Conservation (phyloP, 2,797 vertebrate genomes). For the Hephaestus fuliginosus region DNA sequence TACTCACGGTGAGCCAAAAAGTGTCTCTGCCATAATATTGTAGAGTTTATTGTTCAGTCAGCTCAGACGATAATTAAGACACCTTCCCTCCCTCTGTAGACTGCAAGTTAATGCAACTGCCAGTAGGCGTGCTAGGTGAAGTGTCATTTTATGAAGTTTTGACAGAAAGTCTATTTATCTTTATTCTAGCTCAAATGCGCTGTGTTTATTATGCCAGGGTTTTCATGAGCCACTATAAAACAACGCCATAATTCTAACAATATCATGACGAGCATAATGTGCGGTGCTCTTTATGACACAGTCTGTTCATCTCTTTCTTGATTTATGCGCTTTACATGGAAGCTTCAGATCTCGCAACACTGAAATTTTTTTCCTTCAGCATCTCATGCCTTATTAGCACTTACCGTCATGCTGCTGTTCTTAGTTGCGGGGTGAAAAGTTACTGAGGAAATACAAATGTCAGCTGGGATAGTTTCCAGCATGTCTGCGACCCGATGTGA, state of each 20-base stretch:
- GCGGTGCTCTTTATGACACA: constrained; percentile 1
- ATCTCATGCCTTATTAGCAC: constrained; percentile 17
- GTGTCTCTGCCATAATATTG: background rate
- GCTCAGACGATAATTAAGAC: background rate
- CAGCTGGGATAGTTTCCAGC: too few relatives aligned
- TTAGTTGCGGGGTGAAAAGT: too few relatives aligned
- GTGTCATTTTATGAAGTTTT: background rate
- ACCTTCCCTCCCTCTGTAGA: background rate
- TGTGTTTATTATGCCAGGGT: background rate
- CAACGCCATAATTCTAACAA: constrained; percentile 9
- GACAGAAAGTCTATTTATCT: background rate
- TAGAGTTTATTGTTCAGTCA: background rate
- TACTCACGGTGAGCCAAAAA: background rate
- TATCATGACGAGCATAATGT: constrained; percentile 3
- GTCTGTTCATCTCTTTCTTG: background rate
- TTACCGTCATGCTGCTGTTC: background rate
- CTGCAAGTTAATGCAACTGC: background rate
- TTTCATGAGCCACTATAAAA: constrained; percentile 13
- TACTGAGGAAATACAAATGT: too few relatives aligned
- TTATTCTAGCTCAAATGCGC: background rate
- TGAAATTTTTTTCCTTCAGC: constrained; percentile 25
- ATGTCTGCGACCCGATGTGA: too few relatives aligned
- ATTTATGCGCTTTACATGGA: constrained; percentile 5
- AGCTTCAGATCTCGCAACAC: background rate
- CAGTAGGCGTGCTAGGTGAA: background rate